Evolutionary conservation across 2,797 vertebrate species (phyloP), one percentile per base, ranked within the genome.

Genomic region (Tangara arthus): DNA sequence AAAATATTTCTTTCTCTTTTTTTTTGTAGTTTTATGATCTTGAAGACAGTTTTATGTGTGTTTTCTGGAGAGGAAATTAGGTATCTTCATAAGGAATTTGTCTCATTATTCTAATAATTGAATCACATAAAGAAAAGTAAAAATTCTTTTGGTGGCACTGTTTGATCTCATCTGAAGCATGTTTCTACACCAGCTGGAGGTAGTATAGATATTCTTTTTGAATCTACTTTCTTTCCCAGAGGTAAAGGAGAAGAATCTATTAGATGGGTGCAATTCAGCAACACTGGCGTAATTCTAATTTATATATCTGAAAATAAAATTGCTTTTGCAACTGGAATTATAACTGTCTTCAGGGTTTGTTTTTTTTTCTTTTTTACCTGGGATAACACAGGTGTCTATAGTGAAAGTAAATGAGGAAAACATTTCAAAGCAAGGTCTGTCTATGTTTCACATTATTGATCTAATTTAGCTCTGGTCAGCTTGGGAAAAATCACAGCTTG

Each of bases 361-460:
- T 93, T 87, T 49, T 64, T n/a, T 23, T 90, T 92, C 92, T 87
- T 50, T 26, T 9, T n/a, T n/a, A n/a, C 4, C 61, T 24, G 70
- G 63, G 53, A 22, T 56, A 47, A 27, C 17, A 26, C 46, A 50
- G 46, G 13, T 75, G 21, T 27, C 44, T 84, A 30, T 15, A 34
- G 20, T 53, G 50, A 85, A 90, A 92, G 37, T 75, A 75, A 82
- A 56, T 35, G 32, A 87, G 5, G 80, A 94, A 92, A 95, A 13
- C 13, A 53, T 94, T 96, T 94, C 68, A 78, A 64, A 96, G 44
- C 20, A 92, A 63, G 9, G 83, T 89, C 15, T 26, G 35, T 71
- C 46, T 90, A n/a, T 34, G 5, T 95, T 97, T 95, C 61, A 75
- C 34, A 53, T 92, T 94, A 87, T 59, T 50, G 82, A 76, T 52